Evolutionary conservation across 1,140 invertebrate species (phyloP), one percentile per base, ranked within the genome.

Genomic region (Lineus longissimus): DNA sequence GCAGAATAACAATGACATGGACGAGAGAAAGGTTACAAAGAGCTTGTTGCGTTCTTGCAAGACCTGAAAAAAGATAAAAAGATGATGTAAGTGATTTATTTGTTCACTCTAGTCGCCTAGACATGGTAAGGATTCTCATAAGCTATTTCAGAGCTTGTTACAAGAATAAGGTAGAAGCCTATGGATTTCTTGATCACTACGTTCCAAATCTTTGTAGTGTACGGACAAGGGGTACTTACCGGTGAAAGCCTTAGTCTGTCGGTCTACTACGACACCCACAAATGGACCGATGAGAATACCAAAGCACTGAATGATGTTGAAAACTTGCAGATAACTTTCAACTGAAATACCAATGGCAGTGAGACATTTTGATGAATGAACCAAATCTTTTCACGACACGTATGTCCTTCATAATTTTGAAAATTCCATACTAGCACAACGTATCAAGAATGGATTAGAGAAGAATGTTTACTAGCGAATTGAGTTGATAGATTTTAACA

Each of bases 21-120:
- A 51, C 47, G 47, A 51, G n/a, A n/a, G 47, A 23, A n/a, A n/a
- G 6, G 47, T 51, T 51, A n/a, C 47, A 51, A 23, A 51, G n/a
- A 6, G n/a, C 25, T 27, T 51, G 47, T n/a, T 51, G n/a, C 47
- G 25, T 51, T 51, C 25, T 51, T 51, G 47, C 25, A 4, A 19
- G 47, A 7, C 47, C 47, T 51, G 9, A 9, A 27, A 51, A 51
- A 51, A n/a, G n/a, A 51, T 7, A n/a, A 43, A 13, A 43, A 19
- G 11, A 19, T 13, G 19, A 43, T 13, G 11, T 13, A 11, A 43
- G 19, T 43, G 40, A 43, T 13, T 13, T 43, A 43, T 43, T 19
- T 13, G 11, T 11, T 43, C 11, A 19, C 11, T 43, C 11, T 19
- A 43, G 11, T 11, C 11, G 40, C n/a, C n/a, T n/a, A 43, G 19